Evolutionary conservation across 2,888 invertebrate species (phyloP).

Genomic region (Hypena proboscidalis): DNA sequence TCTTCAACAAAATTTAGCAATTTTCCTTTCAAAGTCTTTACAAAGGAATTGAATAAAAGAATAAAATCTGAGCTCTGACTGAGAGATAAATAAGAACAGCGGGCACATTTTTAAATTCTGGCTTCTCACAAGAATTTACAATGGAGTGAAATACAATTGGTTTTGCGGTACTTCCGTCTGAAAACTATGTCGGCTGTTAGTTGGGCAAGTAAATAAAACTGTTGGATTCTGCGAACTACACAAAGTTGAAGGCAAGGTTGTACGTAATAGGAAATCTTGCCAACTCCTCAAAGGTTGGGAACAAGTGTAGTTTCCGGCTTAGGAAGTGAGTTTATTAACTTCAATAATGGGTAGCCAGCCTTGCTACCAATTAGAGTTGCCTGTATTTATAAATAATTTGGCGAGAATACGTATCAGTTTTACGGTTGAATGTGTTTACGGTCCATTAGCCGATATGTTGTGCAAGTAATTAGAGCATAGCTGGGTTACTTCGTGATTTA

Average conservation of each 20-base stretch:
- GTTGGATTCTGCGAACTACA: constrained; percentile 48
- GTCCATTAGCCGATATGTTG: no score
- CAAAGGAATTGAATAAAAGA: neutral
- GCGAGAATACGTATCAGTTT: no score
- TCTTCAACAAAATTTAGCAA: no score
- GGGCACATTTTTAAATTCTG: neutral
- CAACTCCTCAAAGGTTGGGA: constrained; percentile 60
- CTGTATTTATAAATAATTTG: constrained; percentile 34
- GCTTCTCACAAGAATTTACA: constrained; percentile 6
- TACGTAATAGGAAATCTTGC: constrained; percentile 60
- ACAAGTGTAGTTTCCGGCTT: constrained; percentile 56
- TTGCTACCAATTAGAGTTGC: constrained; percentile 42
- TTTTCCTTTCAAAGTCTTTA: no score
- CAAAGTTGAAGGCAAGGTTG: constrained; percentile 49
- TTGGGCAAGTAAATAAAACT: constrained; percentile 55
- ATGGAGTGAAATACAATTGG: constrained; percentile 17
- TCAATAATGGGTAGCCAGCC: constrained; percentile 30
- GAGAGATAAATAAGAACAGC: neutral
- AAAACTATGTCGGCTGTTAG: constrained; percentile 38
- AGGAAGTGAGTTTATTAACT: constrained; percentile 54
- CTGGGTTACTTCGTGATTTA: no score
- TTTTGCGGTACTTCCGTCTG: constrained; percentile 21
- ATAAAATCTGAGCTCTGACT: neutral
- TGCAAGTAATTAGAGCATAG: no score
- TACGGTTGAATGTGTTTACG: no score